Evolutionary conservation across 30 jellyfish, hydroid and myxozoan species (phyloP).

Genomic region (Sanderia malayensis): DNA sequence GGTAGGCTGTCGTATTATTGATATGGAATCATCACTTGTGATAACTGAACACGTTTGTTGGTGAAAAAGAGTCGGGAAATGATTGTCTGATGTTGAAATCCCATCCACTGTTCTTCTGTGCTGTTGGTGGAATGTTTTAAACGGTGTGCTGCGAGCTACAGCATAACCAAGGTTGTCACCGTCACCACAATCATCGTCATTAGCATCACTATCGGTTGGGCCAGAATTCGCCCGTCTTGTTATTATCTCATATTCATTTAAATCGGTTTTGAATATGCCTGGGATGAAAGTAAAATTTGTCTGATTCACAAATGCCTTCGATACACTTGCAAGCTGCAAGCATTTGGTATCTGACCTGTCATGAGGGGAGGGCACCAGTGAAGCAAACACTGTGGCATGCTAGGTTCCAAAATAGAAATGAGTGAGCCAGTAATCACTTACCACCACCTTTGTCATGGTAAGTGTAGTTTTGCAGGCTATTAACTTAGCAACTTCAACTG

Average conservation of each 20-base stretch:
- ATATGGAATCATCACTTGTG: constrained; percentile 62
- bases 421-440: too few relatives aligned
- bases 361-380: too few relatives aligned
- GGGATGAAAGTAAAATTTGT: too few relatives aligned
- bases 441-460: too few relatives aligned
- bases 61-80: constrained; percentile 83
- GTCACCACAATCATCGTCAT: constrained; percentile 57
- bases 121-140: constrained; percentile 31
- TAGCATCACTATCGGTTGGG: constrained; percentile 24
- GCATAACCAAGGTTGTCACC: constrained; percentile 69
- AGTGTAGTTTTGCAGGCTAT: too few relatives aligned
- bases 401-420: too few relatives aligned
- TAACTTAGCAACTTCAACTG: too few relatives aligned
- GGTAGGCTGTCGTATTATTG: constrained; percentile 41
- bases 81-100: constrained; percentile 75
- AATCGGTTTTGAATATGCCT: constrained; percentile 21
- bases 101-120: constrained; percentile 62
- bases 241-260: constrained; percentile 51
- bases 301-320: too few relatives aligned
- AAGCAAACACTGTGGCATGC: too few relatives aligned
- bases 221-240: constrained; percentile 21
- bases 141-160: constrained; percentile 55
- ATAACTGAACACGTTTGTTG: constrained; percentile 44
- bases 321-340: too few relatives aligned
- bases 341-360: too few relatives aligned